Conservation (phyloP, 2,888 invertebrate species). For the Drosophila tripunctata region DNA sequence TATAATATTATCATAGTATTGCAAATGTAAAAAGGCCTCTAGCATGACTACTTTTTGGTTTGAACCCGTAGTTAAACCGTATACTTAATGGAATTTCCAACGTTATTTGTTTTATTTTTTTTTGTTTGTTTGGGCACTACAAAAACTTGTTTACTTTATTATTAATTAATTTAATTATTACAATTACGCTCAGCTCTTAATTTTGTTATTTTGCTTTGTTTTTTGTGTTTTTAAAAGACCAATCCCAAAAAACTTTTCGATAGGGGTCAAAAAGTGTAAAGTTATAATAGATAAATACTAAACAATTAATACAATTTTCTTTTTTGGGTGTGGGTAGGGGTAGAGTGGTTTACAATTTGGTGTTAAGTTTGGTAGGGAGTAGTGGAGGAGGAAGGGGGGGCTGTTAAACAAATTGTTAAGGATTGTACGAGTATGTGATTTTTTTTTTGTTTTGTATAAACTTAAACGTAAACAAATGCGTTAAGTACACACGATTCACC, state of each 20-base stretch:
- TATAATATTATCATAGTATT: constrained; percentile 37
- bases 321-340: constrained; percentile 12
- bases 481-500: constrained; percentile 52
- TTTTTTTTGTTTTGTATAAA: constrained; percentile 38
- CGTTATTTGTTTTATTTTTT: no score
- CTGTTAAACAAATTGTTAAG: constrained; percentile 39
- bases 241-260: constrained; percentile 26
- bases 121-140: constrained; percentile 59
- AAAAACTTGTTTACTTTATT: constrained; percentile 59
- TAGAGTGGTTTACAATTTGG: no score
- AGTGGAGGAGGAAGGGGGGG: not conserved
- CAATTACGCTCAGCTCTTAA: constrained; percentile 21
- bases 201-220: constrained; percentile 4
- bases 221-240: constrained; percentile 42
- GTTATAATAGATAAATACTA: constrained; percentile 63
- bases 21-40: constrained; percentile 57
- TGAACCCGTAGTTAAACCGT: constrained; percentile 27
- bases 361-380: no score
- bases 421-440: constrained; percentile 62
- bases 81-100: constrained; percentile 47
- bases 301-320: constrained; percentile 60
- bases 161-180: constrained; percentile 26
- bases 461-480: constrained; percentile 59
- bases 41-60: constrained; percentile 38
- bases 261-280: constrained; percentile 24